These are phyloP conservation scores for Vanacampus margaritifer DNA, from an alignment of 2,113 vertebrate species.

Conservation along the genomic window DNA sequence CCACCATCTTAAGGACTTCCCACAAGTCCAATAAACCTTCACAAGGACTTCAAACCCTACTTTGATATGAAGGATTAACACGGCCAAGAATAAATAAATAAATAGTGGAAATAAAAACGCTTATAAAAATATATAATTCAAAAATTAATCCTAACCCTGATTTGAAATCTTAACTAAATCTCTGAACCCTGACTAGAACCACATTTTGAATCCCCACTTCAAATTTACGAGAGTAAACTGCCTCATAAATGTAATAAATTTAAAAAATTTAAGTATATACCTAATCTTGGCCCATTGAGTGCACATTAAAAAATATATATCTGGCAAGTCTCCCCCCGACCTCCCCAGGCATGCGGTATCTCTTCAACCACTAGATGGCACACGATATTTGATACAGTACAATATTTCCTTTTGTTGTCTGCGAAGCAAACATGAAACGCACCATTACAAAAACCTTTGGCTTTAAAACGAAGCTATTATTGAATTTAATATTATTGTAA, in stretches of 20 bases:
- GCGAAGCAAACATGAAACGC: not conserved
- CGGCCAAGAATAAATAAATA: too few relatives aligned
- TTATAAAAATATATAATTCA: too few relatives aligned
- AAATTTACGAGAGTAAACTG: not conserved
- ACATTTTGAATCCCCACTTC: not conserved
- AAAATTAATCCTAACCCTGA: too few relatives aligned
- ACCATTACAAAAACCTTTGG: not conserved
- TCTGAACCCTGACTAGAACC: not conserved
- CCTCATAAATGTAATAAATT: not conserved
- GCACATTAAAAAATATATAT: not conserved
- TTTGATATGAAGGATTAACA: too few relatives aligned
- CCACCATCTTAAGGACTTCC: too few relatives aligned
- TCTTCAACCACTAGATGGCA: constrained; percentile 44
- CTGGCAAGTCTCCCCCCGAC: not conserved
- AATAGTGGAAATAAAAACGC: too few relatives aligned
- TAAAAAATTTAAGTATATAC: too few relatives aligned
- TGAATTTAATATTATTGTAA: not conserved
- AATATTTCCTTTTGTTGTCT: not conserved
- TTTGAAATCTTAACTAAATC: too few relatives aligned
- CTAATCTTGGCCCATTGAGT: not conserved
- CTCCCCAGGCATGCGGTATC: too few relatives aligned
- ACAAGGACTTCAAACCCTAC: too few relatives aligned
- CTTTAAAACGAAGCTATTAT: not conserved
- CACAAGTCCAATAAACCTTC: too few relatives aligned
- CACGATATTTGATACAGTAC: constrained; percentile 17